Evolutionary conservation across 92 coral and sea anemone species (phyloP), one percentile per base, ranked within the genome.

Genomic region (Palythoa grandiflora): DNA sequence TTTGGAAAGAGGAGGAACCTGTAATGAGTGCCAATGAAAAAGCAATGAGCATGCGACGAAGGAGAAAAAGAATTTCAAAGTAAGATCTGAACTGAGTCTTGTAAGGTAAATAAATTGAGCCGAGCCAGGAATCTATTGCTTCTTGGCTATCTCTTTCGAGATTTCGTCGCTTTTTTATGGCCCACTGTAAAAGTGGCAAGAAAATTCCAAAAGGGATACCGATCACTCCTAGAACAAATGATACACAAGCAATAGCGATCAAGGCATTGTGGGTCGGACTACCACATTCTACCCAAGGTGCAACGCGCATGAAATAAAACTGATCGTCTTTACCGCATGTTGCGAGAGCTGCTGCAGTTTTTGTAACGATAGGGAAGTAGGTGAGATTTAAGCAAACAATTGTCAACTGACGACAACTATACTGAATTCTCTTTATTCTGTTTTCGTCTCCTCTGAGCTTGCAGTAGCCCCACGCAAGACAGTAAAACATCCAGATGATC

Each of bases 41-140:
- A 3, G 98, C 98, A 14, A 94, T 86, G 15, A 92, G 48, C 83
- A 94, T 87, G 61, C 94, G 94, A 38, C 95, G 54, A 5, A 65
- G 65, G 17, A 94, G 91, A 73, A 89, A 90, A 13, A 90, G 2
- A 16, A 94, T 76, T 80, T 92, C 95, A 68, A 90, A 92, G 57
- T 90, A 92, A 4, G 89, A 35, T 5, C 88, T 77, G 16, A 50
- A 79, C 19, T 39, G 48, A 44, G 38, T 19, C 68, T 87, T 87
- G 75, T 87, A 87, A 20, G 90, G 90, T 15, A 87, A 74, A 68
- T 78, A 87, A 55, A 87, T 78, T n/a, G 90, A 87, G 5, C 90
- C 90, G 21, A 87, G 79, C 90, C 90, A 87, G 53, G 84, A 66
- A 71, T 87, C 90, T 17, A 87, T 14, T 73, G 57, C 68, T 47